Percentiles rank a stretch among this genome's conserved stretches.
Evolutionary conservation across 2,113 vertebrate species (phyloP).

Genomic region (Nettapus auritus): DNA sequence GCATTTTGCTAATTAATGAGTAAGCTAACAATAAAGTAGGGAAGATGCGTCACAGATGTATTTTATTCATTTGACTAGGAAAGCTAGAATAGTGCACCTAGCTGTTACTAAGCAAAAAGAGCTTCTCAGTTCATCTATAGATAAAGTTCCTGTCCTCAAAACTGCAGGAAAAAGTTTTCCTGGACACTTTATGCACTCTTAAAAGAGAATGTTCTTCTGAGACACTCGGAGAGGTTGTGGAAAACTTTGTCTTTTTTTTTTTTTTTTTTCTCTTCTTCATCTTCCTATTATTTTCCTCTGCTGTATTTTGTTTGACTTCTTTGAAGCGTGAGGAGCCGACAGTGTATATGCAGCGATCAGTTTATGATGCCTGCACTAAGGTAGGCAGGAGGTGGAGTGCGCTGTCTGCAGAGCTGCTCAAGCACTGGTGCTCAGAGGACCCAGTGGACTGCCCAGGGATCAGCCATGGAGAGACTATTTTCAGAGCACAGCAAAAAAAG

Average conservation of each 20-base stretch:
- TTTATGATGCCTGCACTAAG: not conserved
- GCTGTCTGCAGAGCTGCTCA: not conserved
- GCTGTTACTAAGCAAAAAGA: not conserved
- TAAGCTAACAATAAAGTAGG: constrained; percentile 37
- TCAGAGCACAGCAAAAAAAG: not conserved
- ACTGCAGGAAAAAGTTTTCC: not conserved
- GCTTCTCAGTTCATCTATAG: not conserved
- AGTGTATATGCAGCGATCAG: not conserved
- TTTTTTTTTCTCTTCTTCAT: too few species aligned
- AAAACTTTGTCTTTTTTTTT: not conserved
- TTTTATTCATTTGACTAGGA: not conserved
- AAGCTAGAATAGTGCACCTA: not conserved
- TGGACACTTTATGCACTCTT: not conserved
- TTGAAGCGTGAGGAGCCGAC: not conserved
- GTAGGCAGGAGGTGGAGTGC: not conserved
- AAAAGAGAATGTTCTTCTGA: not conserved
- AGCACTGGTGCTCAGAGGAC: not conserved
- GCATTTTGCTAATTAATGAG: constrained; percentile 47
- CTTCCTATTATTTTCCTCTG: not conserved
- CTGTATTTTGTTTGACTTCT: not conserved
- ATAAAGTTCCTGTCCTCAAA: not conserved
- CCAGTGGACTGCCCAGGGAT: not conserved
- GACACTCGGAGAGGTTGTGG: not conserved
- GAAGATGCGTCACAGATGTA: not conserved
- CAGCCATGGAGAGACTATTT: not conserved